Evolutionary conservation across 2,888 invertebrate species (phyloP).

Genomic region (Patella ulyssiponensis): DNA sequence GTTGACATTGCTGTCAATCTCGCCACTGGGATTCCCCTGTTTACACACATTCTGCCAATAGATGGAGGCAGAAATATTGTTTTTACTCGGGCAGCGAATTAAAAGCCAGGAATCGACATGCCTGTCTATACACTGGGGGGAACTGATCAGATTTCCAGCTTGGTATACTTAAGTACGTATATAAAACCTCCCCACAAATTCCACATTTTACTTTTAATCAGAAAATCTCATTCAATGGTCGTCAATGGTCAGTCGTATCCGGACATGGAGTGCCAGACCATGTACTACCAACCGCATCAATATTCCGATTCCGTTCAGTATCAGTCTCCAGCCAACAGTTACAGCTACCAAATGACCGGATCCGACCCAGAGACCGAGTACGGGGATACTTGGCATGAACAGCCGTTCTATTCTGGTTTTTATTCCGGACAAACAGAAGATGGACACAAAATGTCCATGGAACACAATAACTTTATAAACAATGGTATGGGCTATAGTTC

Average conservation of each 20-base stretch:
- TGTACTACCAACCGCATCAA: neutral
- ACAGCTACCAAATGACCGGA: neutral
- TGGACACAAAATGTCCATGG: neutral
- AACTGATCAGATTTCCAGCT: conserved; percentile 3
- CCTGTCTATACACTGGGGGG: too few relatives aligned
- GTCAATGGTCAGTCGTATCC: neutral
- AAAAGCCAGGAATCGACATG: neutral
- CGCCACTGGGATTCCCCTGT: neutral
- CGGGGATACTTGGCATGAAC: neutral
- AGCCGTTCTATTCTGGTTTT: conserved; percentile 3
- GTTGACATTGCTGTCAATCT: conserved; percentile 9
- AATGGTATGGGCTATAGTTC: neutral
- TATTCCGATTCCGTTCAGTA: neutral
- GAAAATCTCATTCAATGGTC: neutral
- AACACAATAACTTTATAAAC: neutral
- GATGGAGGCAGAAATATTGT: neutral
- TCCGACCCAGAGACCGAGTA: conserved; percentile 1
- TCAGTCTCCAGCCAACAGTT: neutral
- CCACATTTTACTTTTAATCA: too few relatives aligned
- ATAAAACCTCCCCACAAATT: neutral
- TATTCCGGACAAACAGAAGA: neutral
- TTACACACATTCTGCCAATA: neutral
- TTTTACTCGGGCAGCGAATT: conserved; percentile 3
- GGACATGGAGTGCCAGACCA: neutral
- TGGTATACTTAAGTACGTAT: neutral